phyloP scores from a whole-genome alignment of 2,797 vertebrate species.

The Myripristis murdjan region DNA sequence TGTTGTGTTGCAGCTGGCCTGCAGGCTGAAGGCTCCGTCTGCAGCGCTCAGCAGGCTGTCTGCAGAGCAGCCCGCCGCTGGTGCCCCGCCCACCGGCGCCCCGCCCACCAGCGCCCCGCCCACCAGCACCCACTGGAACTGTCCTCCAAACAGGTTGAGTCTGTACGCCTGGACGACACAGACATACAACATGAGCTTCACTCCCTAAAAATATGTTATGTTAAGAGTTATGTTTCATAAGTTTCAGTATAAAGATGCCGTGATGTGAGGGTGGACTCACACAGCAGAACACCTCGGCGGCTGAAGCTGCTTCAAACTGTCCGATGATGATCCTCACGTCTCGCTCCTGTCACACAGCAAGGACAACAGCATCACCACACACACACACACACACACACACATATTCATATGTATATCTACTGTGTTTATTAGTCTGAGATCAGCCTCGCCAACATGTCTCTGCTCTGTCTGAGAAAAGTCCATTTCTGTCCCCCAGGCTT shows the following conservation, averaged over 20 bases:
- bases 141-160: conserved; percentile 91
- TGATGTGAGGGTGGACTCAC: conserved; percentile 83
- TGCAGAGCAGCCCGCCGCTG: conserved; percentile 84
- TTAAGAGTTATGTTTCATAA: too few species aligned
- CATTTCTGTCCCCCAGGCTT: too few species aligned
- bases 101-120: conserved; percentile 87
- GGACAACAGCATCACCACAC: too few species aligned
- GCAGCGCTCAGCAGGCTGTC: conserved; percentile 87
- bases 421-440: too few species aligned
- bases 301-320: conserved; percentile 89
- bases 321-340: conserved; percentile 92
- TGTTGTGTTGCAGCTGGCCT: conserved; percentile 87
- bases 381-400: too few species aligned
- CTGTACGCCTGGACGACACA: conserved; percentile 91
- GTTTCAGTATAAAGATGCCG: too few species aligned
- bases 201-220: too few species aligned
- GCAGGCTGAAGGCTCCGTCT: conserved; percentile 91
- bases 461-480: too few species aligned
- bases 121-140: conserved; percentile 92
- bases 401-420: too few species aligned
- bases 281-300: conserved; percentile 93
- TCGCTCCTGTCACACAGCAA: conserved; percentile 84
- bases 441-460: too few species aligned
- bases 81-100: conserved; percentile 85
- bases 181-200: background rate